A percentile compares a stretch with the other conserved stretches of the same genome.
These are phyloP conservation scores for Intellagama lesueurii DNA, from an alignment of 2,797 vertebrate genomes.

Conservation along the genomic window DNA sequence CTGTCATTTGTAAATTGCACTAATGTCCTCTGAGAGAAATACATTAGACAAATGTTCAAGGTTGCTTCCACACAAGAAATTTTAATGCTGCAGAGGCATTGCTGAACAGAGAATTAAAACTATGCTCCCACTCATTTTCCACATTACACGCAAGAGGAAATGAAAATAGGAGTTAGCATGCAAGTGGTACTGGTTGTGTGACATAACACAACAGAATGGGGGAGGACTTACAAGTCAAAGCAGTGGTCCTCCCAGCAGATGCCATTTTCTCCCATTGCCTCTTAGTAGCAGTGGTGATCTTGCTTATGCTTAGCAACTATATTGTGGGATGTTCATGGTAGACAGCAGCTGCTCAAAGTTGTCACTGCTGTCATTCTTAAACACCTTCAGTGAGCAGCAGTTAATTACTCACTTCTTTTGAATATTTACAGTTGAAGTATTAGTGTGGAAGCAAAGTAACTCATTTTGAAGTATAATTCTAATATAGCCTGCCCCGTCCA, in stretches of 20 bases:
- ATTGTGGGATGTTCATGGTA: background rate
- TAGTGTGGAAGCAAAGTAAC: background rate
- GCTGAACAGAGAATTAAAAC: background rate
- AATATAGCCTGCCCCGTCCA: background rate
- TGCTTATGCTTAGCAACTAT: background rate
- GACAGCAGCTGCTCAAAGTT: background rate
- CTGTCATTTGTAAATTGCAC: background rate
- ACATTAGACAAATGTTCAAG: background rate
- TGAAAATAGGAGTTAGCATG: background rate
- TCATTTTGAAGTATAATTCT: background rate
- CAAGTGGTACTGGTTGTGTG: background rate
- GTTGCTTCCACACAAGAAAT: background rate
- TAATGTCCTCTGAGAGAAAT: background rate
- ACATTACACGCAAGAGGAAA: background rate
- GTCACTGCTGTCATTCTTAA: background rate
- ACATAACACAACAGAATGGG: background rate
- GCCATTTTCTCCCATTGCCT: background rate
- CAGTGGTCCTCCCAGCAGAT: background rate
- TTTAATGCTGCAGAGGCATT: background rate
- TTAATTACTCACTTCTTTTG: background rate
- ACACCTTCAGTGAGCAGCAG: background rate
- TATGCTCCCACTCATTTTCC: background rate
- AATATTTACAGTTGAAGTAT: background rate
- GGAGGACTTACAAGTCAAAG: background rate
- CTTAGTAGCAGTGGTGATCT: background rate